Conservation (phyloP, 1,140 invertebrate species). For the Camponotus pennsylvanicus region DNA sequence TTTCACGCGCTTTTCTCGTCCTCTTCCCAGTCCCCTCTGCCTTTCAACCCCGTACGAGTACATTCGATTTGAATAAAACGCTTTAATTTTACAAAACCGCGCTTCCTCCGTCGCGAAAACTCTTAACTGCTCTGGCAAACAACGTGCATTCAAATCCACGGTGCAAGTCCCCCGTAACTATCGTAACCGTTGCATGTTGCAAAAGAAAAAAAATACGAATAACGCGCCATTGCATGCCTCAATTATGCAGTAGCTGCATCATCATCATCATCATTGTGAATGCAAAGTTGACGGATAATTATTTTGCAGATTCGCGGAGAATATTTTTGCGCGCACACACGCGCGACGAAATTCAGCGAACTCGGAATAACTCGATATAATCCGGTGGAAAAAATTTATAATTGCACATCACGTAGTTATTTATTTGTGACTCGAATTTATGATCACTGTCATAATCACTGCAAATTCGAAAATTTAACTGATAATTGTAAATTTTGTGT, state of each 20-base stretch:
- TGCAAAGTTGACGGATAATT: slow-evolving; percentile 51
- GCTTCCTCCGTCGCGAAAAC: slow-evolving; percentile 18
- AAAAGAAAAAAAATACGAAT: neutral
- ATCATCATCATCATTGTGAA: neutral
- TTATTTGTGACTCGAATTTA: slow-evolving; percentile 11
- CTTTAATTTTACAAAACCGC: slow-evolving; percentile 70
- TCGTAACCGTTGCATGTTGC: neutral
- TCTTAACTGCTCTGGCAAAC: slow-evolving; percentile 59
- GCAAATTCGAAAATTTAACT: neutral
- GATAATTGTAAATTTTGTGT: neutral
- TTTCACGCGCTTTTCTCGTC: slow-evolving; percentile 26
- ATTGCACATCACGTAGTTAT: slow-evolving; percentile 11
- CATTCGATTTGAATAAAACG: slow-evolving; percentile 62
- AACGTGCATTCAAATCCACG: slow-evolving; percentile 41
- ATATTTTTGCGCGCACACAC: neutral
- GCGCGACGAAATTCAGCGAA: neutral
- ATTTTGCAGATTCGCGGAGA: slow-evolving; percentile 19
- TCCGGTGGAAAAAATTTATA: slow-evolving; percentile 21
- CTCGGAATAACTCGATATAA: slow-evolving; percentile 24
- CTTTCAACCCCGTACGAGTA: neutral
- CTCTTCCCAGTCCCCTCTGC: too few relatives aligned
- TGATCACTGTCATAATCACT: neutral
- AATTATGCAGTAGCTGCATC: neutral
- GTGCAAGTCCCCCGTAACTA: slow-evolving; percentile 9
- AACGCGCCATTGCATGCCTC: slow-evolving; percentile 6